Evolutionary conservation across 2,797 vertebrate genomes (phyloP).

Genomic region (Amphiprion clarkii): DNA sequence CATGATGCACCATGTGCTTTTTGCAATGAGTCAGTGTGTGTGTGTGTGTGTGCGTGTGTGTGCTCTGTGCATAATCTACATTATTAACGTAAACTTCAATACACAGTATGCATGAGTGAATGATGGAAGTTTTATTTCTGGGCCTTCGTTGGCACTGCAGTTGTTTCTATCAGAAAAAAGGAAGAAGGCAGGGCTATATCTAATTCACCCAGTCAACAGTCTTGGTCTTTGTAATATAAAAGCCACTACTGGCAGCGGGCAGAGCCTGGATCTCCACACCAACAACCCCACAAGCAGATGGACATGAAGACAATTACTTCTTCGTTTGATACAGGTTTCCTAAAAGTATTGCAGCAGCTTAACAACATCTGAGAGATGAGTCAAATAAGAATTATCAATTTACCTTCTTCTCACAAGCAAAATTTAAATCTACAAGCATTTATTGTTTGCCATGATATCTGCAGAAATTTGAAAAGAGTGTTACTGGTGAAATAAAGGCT

Average conservation of each 20-base stretch:
- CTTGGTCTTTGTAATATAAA: constrained; percentile 46
- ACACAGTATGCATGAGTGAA: constrained; percentile 24
- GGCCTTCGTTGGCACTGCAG: background rate
- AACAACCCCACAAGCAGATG: constrained; percentile 21
- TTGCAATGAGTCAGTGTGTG: constrained; percentile 3
- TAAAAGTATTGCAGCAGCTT: background rate
- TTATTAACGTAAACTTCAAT: constrained; percentile 31
- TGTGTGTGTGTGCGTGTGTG: constrained; percentile 12
- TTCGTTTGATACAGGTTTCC: background rate
- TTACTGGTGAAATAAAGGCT: background rate
- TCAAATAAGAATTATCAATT: background rate
- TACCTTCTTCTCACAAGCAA: background rate
- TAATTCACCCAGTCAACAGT: constrained; percentile 52
- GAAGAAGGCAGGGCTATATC: constrained; percentile 30
- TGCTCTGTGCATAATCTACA: constrained; percentile 21
- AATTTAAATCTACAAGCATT: constrained; percentile 10
- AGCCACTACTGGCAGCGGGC: constrained; percentile 36
- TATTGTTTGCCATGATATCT: background rate
- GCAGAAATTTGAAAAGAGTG: background rate
- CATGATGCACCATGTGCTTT: constrained; percentile 58
- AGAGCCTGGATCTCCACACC: constrained; percentile 22
- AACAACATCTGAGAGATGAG: background rate
- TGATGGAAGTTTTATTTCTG: constrained; percentile 30
- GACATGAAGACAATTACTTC: constrained; percentile 11
- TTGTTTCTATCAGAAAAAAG: constrained; percentile 33